phyloP scores from a whole-genome alignment of 2,797 vertebrate genomes.

The Malurus splendens region DNA sequence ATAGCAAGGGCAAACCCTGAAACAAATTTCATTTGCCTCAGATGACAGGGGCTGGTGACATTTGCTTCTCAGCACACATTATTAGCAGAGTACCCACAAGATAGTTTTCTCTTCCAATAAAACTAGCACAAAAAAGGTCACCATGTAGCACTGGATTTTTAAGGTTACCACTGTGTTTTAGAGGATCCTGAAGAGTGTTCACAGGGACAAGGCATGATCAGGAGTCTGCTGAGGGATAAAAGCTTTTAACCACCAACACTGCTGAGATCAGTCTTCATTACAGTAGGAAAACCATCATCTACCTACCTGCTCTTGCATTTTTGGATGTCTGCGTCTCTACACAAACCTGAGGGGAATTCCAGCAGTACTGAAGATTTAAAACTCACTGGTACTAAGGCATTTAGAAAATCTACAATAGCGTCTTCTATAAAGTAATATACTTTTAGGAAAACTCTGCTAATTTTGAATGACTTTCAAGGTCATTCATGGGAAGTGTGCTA shows the following conservation, averaged over 20 bases:
- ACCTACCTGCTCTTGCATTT: not conserved
- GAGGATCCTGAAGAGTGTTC: not conserved
- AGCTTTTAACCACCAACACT: not conserved
- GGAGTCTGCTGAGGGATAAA: not conserved
- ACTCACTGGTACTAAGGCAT: not conserved
- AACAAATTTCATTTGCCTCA: not conserved
- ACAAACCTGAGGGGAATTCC: not conserved
- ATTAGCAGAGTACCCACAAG: not conserved
- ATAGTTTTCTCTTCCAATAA: not conserved
- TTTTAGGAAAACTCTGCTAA: not conserved
- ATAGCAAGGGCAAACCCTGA: not conserved
- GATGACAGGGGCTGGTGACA: not conserved
- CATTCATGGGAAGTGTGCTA: not conserved
- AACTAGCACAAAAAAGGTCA: not conserved
- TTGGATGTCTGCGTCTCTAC: not conserved
- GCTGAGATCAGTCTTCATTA: not conserved
- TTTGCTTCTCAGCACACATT: not conserved
- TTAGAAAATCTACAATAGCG: not conserved
- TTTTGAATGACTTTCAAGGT: not conserved
- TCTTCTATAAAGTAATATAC: not conserved
- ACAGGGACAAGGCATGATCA: not conserved
- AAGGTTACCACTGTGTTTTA: not conserved
- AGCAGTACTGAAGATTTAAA: not conserved
- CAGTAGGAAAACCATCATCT: not conserved
- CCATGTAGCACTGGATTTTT: fast-evolving